phyloP scores from a whole-genome alignment of 1,140 invertebrate species.

The Panagrolaimus sp. region DNA sequence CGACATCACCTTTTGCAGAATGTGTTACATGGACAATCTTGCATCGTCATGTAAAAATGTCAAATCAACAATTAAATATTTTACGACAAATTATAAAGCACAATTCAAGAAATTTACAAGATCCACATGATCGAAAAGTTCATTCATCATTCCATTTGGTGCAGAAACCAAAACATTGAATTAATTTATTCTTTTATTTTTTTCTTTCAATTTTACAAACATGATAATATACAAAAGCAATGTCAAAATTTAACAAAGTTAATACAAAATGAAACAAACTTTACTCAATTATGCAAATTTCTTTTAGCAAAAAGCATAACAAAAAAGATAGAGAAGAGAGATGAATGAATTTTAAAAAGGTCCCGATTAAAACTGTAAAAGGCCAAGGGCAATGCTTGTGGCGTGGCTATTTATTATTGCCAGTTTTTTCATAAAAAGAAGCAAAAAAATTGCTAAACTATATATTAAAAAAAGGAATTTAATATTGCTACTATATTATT shows the following conservation, averaged over 20 bases:
- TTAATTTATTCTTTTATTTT: too few species aligned
- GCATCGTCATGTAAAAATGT: conserved; percentile 60
- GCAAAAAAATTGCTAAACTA: not conserved
- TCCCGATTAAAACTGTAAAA: too few species aligned
- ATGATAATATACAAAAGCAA: too few species aligned
- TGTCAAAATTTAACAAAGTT: too few species aligned
- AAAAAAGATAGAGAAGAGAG: too few species aligned
- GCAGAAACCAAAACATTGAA: not conserved
- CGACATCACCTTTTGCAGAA: conserved; percentile 81
- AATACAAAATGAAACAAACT: too few species aligned
- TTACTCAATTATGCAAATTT: too few species aligned
- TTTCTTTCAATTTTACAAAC: too few species aligned
- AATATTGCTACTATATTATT: not conserved
- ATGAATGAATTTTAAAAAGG: too few species aligned
- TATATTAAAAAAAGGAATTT: not conserved
- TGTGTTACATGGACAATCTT: conserved; percentile 82
- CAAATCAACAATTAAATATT: not conserved
- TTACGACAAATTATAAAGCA: not conserved
- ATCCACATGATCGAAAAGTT: not conserved
- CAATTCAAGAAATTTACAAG: not conserved
- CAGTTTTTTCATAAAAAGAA: not conserved
- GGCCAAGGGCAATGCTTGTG: not conserved
- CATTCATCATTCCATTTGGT: not conserved
- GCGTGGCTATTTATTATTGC: not conserved
- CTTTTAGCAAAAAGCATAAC: too few species aligned